These are phyloP conservation scores for Seira ritae DNA, from an alignment of 2,888 invertebrate genomes.

Conservation along the genomic window DNA sequence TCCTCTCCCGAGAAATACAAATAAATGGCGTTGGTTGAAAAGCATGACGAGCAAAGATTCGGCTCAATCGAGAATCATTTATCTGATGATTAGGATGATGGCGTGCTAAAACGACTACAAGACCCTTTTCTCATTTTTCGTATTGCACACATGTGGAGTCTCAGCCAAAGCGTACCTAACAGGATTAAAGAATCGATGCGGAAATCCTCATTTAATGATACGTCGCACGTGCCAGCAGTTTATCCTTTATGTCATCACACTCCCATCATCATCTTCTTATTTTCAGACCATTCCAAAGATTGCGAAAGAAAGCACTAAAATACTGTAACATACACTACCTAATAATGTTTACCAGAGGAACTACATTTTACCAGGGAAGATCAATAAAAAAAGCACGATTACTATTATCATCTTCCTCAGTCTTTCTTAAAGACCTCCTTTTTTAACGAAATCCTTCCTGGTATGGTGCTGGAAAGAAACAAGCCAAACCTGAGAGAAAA, in stretches of 20 bases:
- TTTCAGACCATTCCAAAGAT: constrained; percentile 21
- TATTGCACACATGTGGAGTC: neutral
- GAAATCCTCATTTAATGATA: constrained; percentile 52
- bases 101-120: neutral
- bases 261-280: constrained; percentile 13
- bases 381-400: neutral
- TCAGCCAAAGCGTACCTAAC: neutral
- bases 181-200: constrained; percentile 51
- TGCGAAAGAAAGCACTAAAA: neutral
- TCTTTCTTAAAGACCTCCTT: no score
- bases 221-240: constrained; percentile 49
- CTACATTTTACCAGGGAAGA: constrained; percentile 17
- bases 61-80: neutral
- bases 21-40: no score
- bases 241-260: constrained; percentile 48
- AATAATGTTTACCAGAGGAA: no score
- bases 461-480: constrained; percentile 6
- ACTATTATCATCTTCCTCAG: no score
- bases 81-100: constrained; percentile 18
- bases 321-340: neutral
- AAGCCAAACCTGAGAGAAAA: no score
- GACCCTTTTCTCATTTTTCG: neutral
- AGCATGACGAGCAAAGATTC: neutral
- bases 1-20: no score
- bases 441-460: neutral